Percentiles rank a stretch among this genome's conserved stretches.
phyloP scores from a whole-genome alignment of 2,888 invertebrate species.

The Danaus chrysippus region DNA sequence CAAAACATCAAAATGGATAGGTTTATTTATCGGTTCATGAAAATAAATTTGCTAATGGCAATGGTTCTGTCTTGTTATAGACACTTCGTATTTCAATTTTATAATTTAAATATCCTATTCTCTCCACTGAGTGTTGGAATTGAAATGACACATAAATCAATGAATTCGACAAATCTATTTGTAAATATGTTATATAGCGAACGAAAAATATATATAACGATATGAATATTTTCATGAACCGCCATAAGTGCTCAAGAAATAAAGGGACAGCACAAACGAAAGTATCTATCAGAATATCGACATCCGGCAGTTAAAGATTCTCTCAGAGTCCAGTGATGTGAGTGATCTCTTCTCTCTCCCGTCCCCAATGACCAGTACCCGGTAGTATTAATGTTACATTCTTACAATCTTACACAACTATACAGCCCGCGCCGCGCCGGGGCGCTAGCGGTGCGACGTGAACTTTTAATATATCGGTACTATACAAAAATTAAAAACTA shows the following conservation, averaged over 20 bases:
- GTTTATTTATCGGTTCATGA: constrained; percentile 40
- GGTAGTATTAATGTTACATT: constrained; percentile 60
- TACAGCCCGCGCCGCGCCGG: constrained; percentile 60
- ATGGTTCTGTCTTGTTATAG: neutral
- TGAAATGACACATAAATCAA: too few species aligned
- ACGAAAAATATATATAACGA: neutral
- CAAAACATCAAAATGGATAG: constrained; percentile 49
- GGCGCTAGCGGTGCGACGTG: constrained; percentile 57
- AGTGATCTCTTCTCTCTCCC: constrained; percentile 9
- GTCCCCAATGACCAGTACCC: constrained; percentile 33
- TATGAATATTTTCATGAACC: constrained; percentile 37
- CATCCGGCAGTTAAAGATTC: neutral
- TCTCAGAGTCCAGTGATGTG: constrained; percentile 3
- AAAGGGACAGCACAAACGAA: constrained; percentile 28
- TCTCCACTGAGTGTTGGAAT: neutral
- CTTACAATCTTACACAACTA: constrained; percentile 71
- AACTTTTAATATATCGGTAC: constrained; percentile 65
- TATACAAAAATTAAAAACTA: constrained; percentile 78
- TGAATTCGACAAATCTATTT: too few species aligned
- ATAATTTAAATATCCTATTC: neutral
- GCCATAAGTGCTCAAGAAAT: constrained; percentile 32
- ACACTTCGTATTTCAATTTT: neutral
- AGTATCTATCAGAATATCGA: neutral
- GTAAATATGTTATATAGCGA: neutral
- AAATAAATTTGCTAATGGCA: constrained; percentile 28